Evolutionary conservation across 2,797 vertebrate genomes (phyloP).

Genomic region (Halcyon leucocephala): DNA sequence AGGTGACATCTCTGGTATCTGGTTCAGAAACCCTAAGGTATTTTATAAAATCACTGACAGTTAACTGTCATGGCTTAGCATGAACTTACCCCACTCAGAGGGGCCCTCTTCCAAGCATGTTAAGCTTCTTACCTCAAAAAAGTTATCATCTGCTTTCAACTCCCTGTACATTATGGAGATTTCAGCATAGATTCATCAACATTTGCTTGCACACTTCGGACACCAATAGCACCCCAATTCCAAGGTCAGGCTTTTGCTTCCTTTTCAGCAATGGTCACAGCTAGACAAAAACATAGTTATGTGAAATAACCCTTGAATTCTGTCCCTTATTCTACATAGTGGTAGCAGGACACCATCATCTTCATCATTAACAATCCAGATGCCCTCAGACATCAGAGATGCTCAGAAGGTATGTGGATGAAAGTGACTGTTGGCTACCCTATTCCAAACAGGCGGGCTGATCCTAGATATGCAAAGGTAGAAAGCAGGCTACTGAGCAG

Average conservation of each 20-base stretch:
- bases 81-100: neutral
- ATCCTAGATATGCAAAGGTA: neutral
- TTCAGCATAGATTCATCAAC: neutral
- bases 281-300: neutral
- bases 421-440: neutral
- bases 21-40: neutral
- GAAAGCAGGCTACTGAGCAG: neutral
- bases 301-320: neutral
- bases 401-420: neutral
- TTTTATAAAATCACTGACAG: neutral
- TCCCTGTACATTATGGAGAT: neutral
- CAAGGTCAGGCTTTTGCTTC: neutral
- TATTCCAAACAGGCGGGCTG: neutral
- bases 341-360: neutral
- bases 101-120: neutral
- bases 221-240: neutral
- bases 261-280: neutral
- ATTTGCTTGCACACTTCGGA: neutral
- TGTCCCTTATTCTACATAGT: neutral
- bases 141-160: neutral
- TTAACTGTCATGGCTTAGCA: neutral
- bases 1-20: neutral
- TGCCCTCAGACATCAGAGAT: neutral
- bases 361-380: neutral
- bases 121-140: neutral